Evolutionary conservation across 2,113 vertebrate species (phyloP).

Genomic region (Muntiacus muntjak): DNA sequence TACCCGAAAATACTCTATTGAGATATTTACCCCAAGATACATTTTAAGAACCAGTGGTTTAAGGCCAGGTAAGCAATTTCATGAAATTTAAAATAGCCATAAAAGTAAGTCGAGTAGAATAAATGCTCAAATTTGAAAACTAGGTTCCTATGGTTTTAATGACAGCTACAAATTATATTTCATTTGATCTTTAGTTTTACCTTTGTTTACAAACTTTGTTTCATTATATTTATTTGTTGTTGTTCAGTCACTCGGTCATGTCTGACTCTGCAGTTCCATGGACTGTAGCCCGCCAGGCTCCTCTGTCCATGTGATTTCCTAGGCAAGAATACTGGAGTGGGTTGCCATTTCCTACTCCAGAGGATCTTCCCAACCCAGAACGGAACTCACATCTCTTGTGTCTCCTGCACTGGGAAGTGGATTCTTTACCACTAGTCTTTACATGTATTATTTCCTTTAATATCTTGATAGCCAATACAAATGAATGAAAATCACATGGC

Average conservation of each 20-base stretch:
- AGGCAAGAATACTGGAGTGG: not conserved
- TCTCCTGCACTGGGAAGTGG: not conserved
- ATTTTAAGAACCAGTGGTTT: not conserved
- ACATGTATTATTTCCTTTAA: slow-evolving; percentile 65
- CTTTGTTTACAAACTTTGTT: slow-evolving; percentile 53
- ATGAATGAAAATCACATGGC: slow-evolving; percentile 75
- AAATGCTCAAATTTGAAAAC: slow-evolving; percentile 29
- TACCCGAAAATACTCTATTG: not conserved
- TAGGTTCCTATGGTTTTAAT: slow-evolving; percentile 53
- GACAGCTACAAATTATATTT: slow-evolving; percentile 68
- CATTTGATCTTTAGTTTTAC: slow-evolving; percentile 39
- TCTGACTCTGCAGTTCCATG: not conserved
- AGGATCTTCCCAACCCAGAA: not conserved
- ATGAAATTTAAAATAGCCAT: slow-evolving; percentile 41
- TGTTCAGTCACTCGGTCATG: not conserved
- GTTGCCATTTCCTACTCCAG: not conserved
- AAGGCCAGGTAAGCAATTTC: slow-evolving; percentile 7
- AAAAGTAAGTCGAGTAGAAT: slow-evolving; percentile 16
- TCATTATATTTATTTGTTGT: slow-evolving; percentile 1
- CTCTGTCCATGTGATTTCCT: not conserved
- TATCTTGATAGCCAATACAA: slow-evolving; percentile 72
- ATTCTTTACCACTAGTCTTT: not conserved
- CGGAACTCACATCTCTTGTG: not conserved
- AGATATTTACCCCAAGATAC: not conserved
- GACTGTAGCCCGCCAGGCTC: not conserved